Base-by-base conservation (phyloP, 2,797 vertebrate genomes). In the Yasuhikotakia modesta region DNA sequence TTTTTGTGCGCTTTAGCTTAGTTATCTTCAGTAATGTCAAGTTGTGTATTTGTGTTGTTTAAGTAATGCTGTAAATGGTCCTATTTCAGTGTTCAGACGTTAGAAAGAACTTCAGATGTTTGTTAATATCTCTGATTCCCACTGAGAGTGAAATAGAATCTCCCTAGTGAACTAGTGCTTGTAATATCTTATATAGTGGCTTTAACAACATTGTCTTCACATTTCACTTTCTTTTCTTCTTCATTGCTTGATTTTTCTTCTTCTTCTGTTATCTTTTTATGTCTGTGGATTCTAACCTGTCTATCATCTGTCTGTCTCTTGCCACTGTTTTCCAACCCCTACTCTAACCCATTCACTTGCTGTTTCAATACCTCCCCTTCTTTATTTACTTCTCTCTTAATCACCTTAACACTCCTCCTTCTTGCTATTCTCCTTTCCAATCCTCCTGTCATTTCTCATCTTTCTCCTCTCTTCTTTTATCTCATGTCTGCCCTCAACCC, bases 331-430 rank as follows among this genome's bases (percentile, higher is more conserved):
- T 35, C 0, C 16, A 13, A 48, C 50, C 67, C 24, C 39, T 43
- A 43, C 39, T 43, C 7, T 35, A 61, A 64, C 50, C 61, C 27
- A 57, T 77, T 16, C n/a, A n/a, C 79, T 2, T 63, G 74, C 6
- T 72, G 8, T 65, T 83, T 63, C 48, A 82, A 10, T 60, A 61
- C 48, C 10, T 58, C 60, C 48, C 12, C 22, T 66, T 35, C 30
- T 50, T 48, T 27, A 12, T 13, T 39, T 12, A 22, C 14, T 77
- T 4, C 53, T n/a, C 64, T 14, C 50, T 2, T 5, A 22, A 32
- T 30, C 46, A 8, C 17, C 50, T 79, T 66, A 65, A 8, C 19
- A 53, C 57, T 7, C 7, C 24, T 70, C 24, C 0, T 14, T 24
- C 32, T 10, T 39, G 6, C 32, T 7, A 5, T 35, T 35, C 6